Conservation (phyloP, 2,888 invertebrate species). For the Tenodera sinensis region DNA sequence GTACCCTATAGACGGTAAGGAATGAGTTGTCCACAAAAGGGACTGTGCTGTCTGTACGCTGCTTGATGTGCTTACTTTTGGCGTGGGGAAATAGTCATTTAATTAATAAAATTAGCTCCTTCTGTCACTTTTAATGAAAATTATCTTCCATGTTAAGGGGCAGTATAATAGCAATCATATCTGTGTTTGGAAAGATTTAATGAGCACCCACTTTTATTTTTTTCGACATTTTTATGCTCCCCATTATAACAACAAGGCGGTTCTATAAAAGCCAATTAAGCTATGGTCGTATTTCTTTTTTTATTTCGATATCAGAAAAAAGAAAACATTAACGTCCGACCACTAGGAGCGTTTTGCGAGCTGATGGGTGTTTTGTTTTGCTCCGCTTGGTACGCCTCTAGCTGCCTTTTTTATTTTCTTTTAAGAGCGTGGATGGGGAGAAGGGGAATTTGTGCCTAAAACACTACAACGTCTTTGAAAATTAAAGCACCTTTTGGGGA, state of each 20-base stretch:
- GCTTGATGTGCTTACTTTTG: too few species aligned
- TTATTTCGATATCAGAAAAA: neutral
- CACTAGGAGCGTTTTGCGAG: neutral
- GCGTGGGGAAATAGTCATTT: too few species aligned
- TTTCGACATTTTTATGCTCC: too few species aligned
- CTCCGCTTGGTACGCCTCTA: neutral
- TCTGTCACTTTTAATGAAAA: too few species aligned
- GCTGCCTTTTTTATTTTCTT: neutral
- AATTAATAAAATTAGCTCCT: too few species aligned
- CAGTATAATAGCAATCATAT: too few species aligned
- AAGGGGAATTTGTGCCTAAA: neutral
- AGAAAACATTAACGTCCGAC: neutral
- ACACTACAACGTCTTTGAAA: neutral
- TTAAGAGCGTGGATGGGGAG: neutral
- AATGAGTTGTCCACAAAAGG: too few species aligned
- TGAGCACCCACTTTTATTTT: too few species aligned
- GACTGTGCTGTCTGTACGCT: too few species aligned
- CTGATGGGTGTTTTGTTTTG: neutral
- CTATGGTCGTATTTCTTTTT: neutral
- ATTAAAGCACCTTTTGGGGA: neutral
- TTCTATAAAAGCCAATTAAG: neutral
- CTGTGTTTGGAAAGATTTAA: too few species aligned
- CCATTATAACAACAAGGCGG: neutral
- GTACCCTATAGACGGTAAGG: too few species aligned
- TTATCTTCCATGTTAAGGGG: too few species aligned